Evolutionary conservation across 2,888 invertebrate genomes (phyloP).

Genomic region (Falcaria lacertinaria): DNA sequence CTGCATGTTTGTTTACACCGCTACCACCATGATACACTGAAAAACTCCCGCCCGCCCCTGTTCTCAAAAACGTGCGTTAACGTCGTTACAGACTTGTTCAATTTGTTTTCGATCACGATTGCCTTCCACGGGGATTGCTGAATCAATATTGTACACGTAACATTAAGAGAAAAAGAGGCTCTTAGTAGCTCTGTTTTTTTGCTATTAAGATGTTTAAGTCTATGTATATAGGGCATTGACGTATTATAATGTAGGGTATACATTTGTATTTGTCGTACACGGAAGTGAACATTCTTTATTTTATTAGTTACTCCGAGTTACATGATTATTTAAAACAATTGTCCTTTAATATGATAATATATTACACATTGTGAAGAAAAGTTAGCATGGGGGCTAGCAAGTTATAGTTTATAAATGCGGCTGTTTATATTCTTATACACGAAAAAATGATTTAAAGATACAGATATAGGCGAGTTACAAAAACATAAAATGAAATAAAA

Average conservation of each 20-base stretch:
- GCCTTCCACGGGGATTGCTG: background rate
- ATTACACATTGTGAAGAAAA: too few species aligned
- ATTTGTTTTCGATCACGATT: conserved; percentile 12
- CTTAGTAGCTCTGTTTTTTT: background rate
- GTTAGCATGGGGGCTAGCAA: too few species aligned
- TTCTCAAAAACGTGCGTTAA: conserved; percentile 29
- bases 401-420: too few species aligned
- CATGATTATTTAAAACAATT: too few species aligned
- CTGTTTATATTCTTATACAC: too few species aligned
- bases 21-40: too few species aligned
- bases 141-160: background rate
- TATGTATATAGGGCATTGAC: background rate
- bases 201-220: background rate
- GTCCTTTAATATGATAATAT: too few species aligned
- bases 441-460: too few species aligned
- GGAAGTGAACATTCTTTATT: background rate
- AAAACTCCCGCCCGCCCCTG: conserved; percentile 4
- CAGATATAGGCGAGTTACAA: too few species aligned
- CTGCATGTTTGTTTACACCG: too few species aligned
- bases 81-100: conserved; percentile 27
- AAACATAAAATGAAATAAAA: too few species aligned
- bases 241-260: too few species aligned
- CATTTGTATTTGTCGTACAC: background rate
- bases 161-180: background rate
- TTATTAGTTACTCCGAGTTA: background rate